A percentile compares a stretch with the other conserved stretches of the same genome.
phyloP scores from a whole-genome alignment of 2,797 vertebrate species.

The Rhinoraja longicauda region DNA sequence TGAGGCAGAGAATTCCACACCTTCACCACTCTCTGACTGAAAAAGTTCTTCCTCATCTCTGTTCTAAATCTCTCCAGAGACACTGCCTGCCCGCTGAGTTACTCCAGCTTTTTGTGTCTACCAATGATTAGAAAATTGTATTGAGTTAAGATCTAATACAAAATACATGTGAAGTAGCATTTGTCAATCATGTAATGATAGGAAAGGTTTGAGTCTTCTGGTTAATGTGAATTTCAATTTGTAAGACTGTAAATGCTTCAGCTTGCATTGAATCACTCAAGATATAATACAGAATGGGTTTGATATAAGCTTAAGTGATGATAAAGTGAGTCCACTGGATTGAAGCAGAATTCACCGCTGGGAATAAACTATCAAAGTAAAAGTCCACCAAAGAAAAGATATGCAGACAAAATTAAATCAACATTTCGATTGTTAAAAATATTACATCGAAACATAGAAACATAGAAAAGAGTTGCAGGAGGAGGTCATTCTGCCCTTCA shows the following conservation, averaged over 20 bases:
- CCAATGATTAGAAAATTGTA: background rate
- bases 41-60: too few relatives aligned
- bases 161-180: background rate
- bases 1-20: too few relatives aligned
- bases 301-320: background rate
- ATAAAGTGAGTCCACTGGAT: background rate
- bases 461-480: too few relatives aligned
- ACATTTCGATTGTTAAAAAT: background rate
- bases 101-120: too few relatives aligned
- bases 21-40: too few relatives aligned
- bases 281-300: background rate
- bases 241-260: background rate
- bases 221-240: slow-evolving; percentile 6
- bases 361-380: background rate
- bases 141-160: background rate
- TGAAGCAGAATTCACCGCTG: background rate
- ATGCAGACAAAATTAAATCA: background rate
- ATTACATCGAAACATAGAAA: too few relatives aligned
- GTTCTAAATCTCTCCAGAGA: too few relatives aligned
- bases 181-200: background rate
- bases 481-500: too few relatives aligned
- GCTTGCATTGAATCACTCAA: background rate
- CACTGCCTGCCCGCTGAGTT: too few relatives aligned
- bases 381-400: background rate
- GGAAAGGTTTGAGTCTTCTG: background rate